A percentile compares a stretch with the other conserved stretches of the same genome.
Evolutionary conservation across 2,797 vertebrate species (phyloP).

Genomic region (Coccyzus lansbergi): DNA sequence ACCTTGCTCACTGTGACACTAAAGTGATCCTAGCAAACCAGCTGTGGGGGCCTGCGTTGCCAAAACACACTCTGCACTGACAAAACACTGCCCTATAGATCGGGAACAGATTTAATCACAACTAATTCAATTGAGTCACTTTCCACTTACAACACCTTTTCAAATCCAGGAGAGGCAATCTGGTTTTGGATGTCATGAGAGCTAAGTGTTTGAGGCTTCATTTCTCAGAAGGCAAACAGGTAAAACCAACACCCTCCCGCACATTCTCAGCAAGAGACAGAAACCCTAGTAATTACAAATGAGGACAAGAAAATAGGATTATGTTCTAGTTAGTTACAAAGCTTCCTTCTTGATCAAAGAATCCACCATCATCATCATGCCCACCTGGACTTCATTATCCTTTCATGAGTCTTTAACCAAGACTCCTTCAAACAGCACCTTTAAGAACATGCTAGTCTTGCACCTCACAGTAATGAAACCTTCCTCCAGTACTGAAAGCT

Average conservation of each 20-base stretch:
- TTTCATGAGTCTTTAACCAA: neutral
- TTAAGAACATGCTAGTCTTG: neutral
- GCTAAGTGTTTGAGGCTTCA: neutral
- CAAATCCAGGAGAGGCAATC: neutral
- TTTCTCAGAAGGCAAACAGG: neutral
- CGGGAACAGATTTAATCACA: neutral
- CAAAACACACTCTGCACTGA: neutral
- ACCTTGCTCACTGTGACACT: neutral
- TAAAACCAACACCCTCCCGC: neutral
- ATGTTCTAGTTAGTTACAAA: neutral
- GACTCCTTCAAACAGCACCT: neutral
- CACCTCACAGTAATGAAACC: neutral
- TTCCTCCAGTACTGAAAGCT: neutral
- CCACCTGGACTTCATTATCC: neutral
- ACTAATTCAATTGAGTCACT: neutral
- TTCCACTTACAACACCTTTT: neutral
- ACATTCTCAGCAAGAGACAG: neutral
- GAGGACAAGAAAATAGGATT: neutral
- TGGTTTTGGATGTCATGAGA: rapidly evolving
- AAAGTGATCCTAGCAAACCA: neutral
- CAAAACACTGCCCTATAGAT: neutral
- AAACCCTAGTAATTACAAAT: neutral
- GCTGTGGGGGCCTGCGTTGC: neutral
- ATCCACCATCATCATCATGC: neutral
- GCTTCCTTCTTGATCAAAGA: neutral